Conservation (phyloP, 1,140 invertebrate genomes). For the Drosophila bipectinata region DNA sequence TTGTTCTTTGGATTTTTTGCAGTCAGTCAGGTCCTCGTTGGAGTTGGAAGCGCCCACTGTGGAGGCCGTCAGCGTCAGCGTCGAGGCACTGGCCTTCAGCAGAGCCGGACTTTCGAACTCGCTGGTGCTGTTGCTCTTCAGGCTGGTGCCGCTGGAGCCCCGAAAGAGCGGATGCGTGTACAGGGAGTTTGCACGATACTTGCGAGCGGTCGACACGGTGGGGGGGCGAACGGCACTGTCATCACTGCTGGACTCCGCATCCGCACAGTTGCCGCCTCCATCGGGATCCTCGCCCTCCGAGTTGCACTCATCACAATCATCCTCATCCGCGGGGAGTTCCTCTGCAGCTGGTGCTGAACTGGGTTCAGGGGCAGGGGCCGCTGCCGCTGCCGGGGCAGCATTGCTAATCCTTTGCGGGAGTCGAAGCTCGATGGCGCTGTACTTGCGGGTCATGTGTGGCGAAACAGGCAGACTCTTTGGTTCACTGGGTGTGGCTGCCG, state of each 20-base stretch:
- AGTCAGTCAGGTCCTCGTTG: constrained; percentile 55
- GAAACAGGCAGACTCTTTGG: constrained; percentile 85
- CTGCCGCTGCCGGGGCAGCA: not conserved
- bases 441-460: constrained; percentile 82
- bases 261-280: constrained; percentile 76
- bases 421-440: constrained; percentile 69
- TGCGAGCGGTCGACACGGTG: constrained; percentile 60
- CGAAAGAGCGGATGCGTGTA: constrained; percentile 71
- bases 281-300: constrained; percentile 74
- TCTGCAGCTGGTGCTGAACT: constrained; percentile 11
- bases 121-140: constrained; percentile 51
- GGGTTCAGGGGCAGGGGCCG: not conserved
- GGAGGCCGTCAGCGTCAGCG: constrained; percentile 46
- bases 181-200: constrained; percentile 78
- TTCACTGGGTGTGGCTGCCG: constrained; percentile 50
- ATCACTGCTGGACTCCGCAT: constrained; percentile 80
- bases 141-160: constrained; percentile 48
- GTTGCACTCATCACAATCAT: constrained; percentile 72
- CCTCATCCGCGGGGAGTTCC: constrained; percentile 29
- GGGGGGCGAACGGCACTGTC: constrained; percentile 70
- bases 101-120: constrained; percentile 39
- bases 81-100: constrained; percentile 47
- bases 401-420: constrained; percentile 55
- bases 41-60: constrained; percentile 29
- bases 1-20: constrained; percentile 50